Evolutionary conservation across 2,113 vertebrate genomes (phyloP), one percentile per base, ranked within the genome.

Genomic region (Epinephelus cyanopodus): DNA sequence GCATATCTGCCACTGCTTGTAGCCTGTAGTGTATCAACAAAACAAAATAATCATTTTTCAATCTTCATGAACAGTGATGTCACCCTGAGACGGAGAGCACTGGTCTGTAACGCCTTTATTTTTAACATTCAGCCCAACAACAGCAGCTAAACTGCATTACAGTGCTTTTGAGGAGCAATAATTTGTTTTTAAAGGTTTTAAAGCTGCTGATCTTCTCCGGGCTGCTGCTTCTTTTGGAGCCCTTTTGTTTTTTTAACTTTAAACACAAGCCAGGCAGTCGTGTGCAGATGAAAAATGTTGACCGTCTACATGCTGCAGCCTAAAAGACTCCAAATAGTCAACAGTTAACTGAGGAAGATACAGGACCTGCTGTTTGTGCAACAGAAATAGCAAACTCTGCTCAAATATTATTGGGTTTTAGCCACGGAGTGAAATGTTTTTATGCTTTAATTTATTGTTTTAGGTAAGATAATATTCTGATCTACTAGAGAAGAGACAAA

Each of bases 271-370:
- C 29, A 67, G 37, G 50, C 56, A 68, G 56, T 69, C 27, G 17
- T 75, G 50, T 60, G 39, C 52, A 64, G 50, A 58, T 73, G 37
- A 69, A 52, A 70, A 61, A 65, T 73, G 77, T 73, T 68, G 60
- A 14, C 65, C 12, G 15, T 82, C 72, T 47, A 61, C n/a, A 67
- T n/a, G 48, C 58, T 84, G 66, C 42, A 74, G 72, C 48, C 6
- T 64, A 14, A 70, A 21, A 37, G 13, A 54, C 57, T 47, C 52
- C 19, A 63, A 81, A 48, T 6, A 74, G 21, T 81, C 56, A 63
- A 47, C 18, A 52, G 76, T 83, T 54, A 14, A 63, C n/a, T 8
- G n/a, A 71, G 29, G 47, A 27, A 58, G 27, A 5, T 27, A 39
- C 62, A 23, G 63, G 39, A 56, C 27, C 74, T 76, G 58, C 33